Evolutionary conservation across 2,113 vertebrate genomes (phyloP).

Genomic region (Papio anubis): DNA sequence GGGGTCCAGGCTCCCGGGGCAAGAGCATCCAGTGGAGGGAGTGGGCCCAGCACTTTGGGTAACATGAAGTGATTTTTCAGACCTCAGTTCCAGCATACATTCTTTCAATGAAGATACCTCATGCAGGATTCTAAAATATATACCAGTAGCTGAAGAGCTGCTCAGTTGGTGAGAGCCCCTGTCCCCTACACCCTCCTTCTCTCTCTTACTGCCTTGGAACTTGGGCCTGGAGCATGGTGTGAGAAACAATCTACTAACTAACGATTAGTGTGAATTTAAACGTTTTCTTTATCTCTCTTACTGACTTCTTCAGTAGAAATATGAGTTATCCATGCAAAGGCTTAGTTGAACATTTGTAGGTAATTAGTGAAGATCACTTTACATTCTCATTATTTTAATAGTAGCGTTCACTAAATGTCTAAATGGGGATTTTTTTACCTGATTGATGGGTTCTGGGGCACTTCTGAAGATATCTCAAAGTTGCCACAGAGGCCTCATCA

Average conservation of each 20-base stretch:
- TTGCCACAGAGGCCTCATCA: not conserved
- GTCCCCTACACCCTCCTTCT: not conserved
- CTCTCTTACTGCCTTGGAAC: not conserved
- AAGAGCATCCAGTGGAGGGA: not conserved
- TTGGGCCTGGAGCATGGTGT: not conserved
- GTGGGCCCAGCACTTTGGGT: not conserved
- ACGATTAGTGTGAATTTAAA: not conserved
- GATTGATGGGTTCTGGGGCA: not conserved
- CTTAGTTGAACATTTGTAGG: not conserved
- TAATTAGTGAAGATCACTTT: not conserved
- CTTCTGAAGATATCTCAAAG: not conserved
- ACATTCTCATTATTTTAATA: not conserved
- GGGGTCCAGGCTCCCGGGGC: not conserved
- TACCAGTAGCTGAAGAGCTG: not conserved
- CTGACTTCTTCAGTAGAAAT: not conserved
- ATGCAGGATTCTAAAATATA: not conserved
- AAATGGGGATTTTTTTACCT: not conserved
- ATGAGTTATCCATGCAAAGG: not conserved
- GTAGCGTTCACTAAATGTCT: not conserved
- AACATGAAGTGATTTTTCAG: not conserved
- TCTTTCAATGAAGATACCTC: not conserved
- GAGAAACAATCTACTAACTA: not conserved
- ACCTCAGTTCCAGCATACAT: not conserved
- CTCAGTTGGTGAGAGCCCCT: not conserved
- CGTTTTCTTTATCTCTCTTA: not conserved